Evolutionary conservation across 2,888 invertebrate species (phyloP).

Genomic region (Sinopyrophorus schimmeli): DNA sequence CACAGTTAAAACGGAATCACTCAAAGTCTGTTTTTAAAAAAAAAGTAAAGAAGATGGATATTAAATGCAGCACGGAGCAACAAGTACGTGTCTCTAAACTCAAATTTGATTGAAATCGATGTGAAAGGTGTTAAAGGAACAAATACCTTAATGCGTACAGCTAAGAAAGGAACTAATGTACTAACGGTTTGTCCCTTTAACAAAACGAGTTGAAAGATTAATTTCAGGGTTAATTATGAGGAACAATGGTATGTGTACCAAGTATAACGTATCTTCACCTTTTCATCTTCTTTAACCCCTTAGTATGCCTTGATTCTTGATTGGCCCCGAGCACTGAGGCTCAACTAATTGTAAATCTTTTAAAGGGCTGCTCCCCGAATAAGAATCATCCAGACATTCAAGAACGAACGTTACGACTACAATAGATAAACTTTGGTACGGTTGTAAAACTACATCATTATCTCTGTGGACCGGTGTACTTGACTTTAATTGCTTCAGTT

Average conservation of each 20-base stretch:
- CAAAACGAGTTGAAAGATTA: slow-evolving; percentile 27
- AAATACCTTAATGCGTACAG: not conserved
- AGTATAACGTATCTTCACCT: slow-evolving; percentile 34
- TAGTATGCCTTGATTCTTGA: slow-evolving; percentile 19
- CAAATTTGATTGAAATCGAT: too few relatives aligned
- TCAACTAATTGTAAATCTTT: slow-evolving; percentile 32
- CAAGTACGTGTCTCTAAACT: too few relatives aligned
- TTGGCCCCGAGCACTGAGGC: slow-evolving; percentile 31
- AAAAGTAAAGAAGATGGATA: too few relatives aligned
- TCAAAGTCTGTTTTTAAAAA: too few relatives aligned
- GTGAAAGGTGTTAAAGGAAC: not conserved
- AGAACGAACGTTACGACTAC: slow-evolving; percentile 28
- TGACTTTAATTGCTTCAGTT: slow-evolving; percentile 8
- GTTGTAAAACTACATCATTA: slow-evolving; percentile 18
- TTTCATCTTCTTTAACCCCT: slow-evolving; percentile 29
- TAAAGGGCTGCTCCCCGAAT: slow-evolving; percentile 18
- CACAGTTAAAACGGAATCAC: too few relatives aligned
- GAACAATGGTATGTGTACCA: slow-evolving; percentile 27
- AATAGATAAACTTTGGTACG: slow-evolving; percentile 20
- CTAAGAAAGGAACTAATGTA: slow-evolving; percentile 18
- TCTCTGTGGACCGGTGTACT: slow-evolving; percentile 8
- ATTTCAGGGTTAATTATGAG: slow-evolving; percentile 31
- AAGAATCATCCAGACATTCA: slow-evolving; percentile 28
- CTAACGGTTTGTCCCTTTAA: slow-evolving; percentile 21
- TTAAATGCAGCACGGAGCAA: too few relatives aligned